A percentile compares a stretch with the other conserved stretches of the same genome.
Evolutionary conservation across 2,888 invertebrate species (phyloP).

Genomic region (Cyaniris semiargus): DNA sequence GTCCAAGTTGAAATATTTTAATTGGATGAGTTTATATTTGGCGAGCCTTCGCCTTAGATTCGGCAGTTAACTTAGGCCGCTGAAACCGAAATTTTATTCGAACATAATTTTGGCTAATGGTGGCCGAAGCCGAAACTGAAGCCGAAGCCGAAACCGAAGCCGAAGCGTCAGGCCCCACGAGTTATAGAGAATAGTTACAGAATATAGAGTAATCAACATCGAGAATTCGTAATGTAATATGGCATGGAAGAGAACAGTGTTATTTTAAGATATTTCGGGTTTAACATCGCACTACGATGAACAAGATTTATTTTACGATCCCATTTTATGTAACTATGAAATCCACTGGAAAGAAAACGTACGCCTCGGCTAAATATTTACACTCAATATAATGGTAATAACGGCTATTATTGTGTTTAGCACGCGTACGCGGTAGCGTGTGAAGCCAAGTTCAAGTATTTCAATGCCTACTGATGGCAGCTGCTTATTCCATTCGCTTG

Average conservation of each 20-base stretch:
- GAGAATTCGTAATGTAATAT: neutral
- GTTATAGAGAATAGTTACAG: neutral
- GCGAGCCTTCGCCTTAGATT: neutral
- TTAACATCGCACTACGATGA: neutral
- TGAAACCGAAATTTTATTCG: too few relatives aligned
- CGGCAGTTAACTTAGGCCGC: too few relatives aligned
- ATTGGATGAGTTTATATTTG: neutral
- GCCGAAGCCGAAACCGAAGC: neutral
- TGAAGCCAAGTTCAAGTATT: too few relatives aligned
- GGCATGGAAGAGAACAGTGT: neutral
- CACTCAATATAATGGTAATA: slow-evolving; percentile 17
- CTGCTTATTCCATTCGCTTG: too few relatives aligned
- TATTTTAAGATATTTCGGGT: neutral
- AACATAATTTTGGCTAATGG: neutral
- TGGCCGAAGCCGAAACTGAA: neutral
- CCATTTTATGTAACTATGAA: slow-evolving; percentile 1
- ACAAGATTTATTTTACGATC: slow-evolving; percentile 1
- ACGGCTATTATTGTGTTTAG: slow-evolving; percentile 5
- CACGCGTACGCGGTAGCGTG: neutral
- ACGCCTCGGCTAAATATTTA: slow-evolving; percentile 14
- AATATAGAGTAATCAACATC: neutral
- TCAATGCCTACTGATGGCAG: too few relatives aligned
- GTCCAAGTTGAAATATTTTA: neutral
- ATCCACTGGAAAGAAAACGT: slow-evolving; percentile 12
- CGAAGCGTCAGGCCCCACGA: neutral